Base-by-base conservation (phyloP, 2,113 vertebrate species). In the Pelodiscus sinensis region DNA sequence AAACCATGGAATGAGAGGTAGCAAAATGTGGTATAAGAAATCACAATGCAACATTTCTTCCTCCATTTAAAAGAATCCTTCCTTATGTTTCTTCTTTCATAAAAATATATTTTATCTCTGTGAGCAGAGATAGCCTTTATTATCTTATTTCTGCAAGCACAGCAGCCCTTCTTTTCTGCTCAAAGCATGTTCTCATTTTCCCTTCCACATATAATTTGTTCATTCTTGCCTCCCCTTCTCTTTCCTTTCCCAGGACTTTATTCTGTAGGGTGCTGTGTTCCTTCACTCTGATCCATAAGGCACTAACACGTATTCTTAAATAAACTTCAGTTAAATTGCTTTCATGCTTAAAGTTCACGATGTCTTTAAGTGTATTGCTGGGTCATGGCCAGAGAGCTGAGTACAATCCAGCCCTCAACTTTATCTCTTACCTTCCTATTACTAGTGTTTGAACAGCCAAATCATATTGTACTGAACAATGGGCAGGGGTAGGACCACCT, bases 291-390 rank as follows among this genome's bases (percentile, higher is more conserved):
- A 58, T 54, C 58, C 78, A 91, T 14, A 65, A 90, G 0, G 1
- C 24, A 73, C 6, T 4, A 14, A 31, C 22, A 18, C 25, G 38
- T 56, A 19, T 29, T 38, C 58, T 29, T 56, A 82, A 75, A 0
- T 0, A 0, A 1, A 27, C 54, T 82, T 25, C 56, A 57, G 6
- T 52, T 50, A 50, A 89, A 89, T 29, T 1, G 0, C 29, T 27
- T 57, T 81, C 11, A 54, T 6, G 27, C 60, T 35, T 22, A 31
- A 60, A 58, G 27, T 27, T 19, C 65, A 52, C 35, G 1, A 85
- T 31, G 2, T 13, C 21, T 9, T n/a, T 82, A 82, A 82, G 4
- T 31, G 16, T 44, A 73, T 88, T 27, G 44, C 27, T 31, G 50
- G 44, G 18, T 25, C 79, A 54, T 50, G 52, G 24, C n/a, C 62